phyloP scores from a whole-genome alignment of 2,888 invertebrate species.

The Eupithecia inturbata region DNA sequence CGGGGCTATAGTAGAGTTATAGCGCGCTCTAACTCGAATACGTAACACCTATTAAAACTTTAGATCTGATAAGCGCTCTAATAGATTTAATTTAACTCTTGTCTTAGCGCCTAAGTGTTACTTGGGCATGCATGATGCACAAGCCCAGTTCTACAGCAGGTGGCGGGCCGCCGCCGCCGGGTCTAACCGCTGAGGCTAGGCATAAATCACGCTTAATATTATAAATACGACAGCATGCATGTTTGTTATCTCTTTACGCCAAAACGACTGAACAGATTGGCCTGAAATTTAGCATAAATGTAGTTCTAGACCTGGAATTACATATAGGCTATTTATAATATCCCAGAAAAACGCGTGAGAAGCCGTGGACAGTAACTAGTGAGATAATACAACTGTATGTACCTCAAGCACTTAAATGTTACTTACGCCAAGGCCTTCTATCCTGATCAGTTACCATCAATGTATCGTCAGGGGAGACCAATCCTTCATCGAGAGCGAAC shows the following conservation, averaged over 20 bases:
- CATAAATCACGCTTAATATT: not conserved
- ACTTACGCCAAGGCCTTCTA: slow-evolving; percentile 92
- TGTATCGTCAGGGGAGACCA: slow-evolving; percentile 82
- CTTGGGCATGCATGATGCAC: not conserved
- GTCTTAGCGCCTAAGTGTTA: too few relatives aligned
- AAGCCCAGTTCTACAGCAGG: not conserved
- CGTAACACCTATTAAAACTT: too few relatives aligned
- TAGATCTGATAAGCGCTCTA: too few relatives aligned
- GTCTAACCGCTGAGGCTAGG: too few relatives aligned
- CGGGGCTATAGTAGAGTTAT: too few relatives aligned
- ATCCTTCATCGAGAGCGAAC: slow-evolving; percentile 93
- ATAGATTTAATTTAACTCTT: too few relatives aligned
- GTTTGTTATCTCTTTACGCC: not conserved
- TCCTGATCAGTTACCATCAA: slow-evolving; percentile 87
- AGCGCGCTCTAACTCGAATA: too few relatives aligned
- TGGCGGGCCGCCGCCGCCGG: too few relatives aligned
- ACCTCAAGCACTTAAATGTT: not conserved
- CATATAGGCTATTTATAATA: not conserved
- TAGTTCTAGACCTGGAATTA: not conserved
- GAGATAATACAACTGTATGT: too few relatives aligned
- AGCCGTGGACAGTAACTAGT: too few relatives aligned
- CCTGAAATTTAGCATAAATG: not conserved
- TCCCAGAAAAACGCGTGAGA: too few relatives aligned
- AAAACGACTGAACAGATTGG: not conserved
- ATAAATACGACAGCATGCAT: not conserved